Conservation (phyloP, 2,113 vertebrate genomes). For the Triplophysa dalaica region DNA sequence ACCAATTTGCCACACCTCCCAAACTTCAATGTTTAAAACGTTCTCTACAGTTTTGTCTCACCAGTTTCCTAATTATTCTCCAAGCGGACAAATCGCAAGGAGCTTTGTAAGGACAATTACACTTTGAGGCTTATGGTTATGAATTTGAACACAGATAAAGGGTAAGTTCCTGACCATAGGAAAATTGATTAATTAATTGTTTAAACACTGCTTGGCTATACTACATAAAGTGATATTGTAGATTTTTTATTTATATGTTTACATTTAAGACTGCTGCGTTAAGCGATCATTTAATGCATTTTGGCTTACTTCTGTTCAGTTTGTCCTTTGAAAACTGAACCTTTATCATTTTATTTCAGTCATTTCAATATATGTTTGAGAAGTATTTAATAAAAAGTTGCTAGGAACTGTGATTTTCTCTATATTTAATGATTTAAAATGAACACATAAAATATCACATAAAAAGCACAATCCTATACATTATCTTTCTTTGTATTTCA, state of each 20-base stretch:
- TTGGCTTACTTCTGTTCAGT: not conserved
- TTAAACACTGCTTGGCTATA: not conserved
- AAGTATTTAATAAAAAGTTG: not conserved
- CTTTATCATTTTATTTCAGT: not conserved
- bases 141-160: not conserved
- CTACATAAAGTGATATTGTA: not conserved
- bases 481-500: too few species aligned
- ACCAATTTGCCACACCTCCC: constrained; percentile 27
- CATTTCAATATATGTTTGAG: not conserved
- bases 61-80: not conserved
- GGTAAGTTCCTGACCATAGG: not conserved
- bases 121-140: not conserved
- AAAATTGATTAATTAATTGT: not conserved
- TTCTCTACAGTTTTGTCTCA: not conserved
- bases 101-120: not conserved
- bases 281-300: not conserved
- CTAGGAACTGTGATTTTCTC: not conserved
- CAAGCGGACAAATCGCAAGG: not conserved
- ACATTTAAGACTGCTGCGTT: not conserved
- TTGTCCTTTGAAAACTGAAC: not conserved
- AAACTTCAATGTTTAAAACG: not conserved
- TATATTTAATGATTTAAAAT: too few species aligned
- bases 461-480: too few species aligned
- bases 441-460: too few species aligned
- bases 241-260: not conserved